These are phyloP conservation scores for Agrochola lota DNA, from an alignment of 2,888 invertebrate genomes.

Conservation along the genomic window DNA sequence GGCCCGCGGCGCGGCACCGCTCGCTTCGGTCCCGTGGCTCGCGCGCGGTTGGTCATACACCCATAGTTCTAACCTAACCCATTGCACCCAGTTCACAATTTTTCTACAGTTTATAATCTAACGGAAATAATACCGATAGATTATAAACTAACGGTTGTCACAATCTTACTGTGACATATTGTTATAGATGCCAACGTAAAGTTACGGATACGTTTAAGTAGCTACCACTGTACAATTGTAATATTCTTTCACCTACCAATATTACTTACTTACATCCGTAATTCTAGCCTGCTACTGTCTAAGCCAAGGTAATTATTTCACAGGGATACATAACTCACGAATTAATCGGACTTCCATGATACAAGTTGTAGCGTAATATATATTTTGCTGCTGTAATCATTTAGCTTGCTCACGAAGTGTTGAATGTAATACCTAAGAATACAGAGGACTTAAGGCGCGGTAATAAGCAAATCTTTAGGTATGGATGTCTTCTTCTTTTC, in stretches of 20 bases:
- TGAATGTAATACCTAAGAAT: constrained; percentile 6
- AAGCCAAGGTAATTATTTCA: constrained; percentile 29
- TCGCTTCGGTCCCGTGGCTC: too few relatives aligned
- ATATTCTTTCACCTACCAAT: constrained; percentile 4
- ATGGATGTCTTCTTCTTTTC: too few relatives aligned
- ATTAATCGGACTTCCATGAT: constrained; percentile 26
- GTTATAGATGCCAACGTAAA: not conserved
- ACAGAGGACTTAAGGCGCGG: not conserved
- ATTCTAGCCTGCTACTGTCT: constrained; percentile 18
- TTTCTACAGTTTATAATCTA: too few relatives aligned
- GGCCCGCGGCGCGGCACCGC: too few relatives aligned
- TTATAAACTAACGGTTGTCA: too few relatives aligned
- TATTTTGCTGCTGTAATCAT: constrained; percentile 26
- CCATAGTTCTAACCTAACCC: too few relatives aligned
- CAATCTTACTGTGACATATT: too few relatives aligned
- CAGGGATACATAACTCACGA: constrained; percentile 48
- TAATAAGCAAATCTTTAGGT: too few relatives aligned
- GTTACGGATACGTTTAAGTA: not conserved
- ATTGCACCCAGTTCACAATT: too few relatives aligned
- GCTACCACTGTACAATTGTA: not conserved
- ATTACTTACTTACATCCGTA: constrained; percentile 27
- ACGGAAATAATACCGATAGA: too few relatives aligned
- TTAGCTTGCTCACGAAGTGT: constrained; percentile 20
- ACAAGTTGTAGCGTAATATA: constrained; percentile 18
- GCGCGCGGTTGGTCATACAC: too few relatives aligned